Evolutionary conservation across 2,113 vertebrate genomes (phyloP).

Genomic region (Syngnathus scovelli): DNA sequence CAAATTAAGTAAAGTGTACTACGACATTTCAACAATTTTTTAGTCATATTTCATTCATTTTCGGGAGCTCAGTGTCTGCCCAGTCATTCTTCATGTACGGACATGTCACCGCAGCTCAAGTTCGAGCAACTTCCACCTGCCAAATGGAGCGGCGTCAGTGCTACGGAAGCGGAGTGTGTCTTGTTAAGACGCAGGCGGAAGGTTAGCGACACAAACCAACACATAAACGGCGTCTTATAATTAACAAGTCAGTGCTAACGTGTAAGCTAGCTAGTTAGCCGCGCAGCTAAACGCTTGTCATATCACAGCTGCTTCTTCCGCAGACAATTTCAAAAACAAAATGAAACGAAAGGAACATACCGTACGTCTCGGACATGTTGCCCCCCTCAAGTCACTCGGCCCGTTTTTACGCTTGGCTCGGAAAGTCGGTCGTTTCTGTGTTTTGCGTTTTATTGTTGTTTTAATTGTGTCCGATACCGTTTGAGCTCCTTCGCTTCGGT

Average conservation of each 20-base stretch:
- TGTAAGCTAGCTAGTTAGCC: conserved; percentile 29
- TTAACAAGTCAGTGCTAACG: not conserved
- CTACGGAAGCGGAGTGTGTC: conserved; percentile 1
- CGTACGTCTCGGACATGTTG: conserved; percentile 80
- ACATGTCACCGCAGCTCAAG: conserved; percentile 10
- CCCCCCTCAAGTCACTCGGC: conserved; percentile 37
- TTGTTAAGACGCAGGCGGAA: not conserved
- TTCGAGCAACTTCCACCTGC: conserved; percentile 46
- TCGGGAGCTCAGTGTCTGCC: not conserved
- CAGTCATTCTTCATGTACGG: not conserved
- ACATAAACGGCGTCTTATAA: not conserved
- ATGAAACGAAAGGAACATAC: conserved; percentile 45
- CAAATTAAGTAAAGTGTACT: no score
- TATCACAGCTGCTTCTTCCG: conserved; percentile 9
- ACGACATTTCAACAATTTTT: not conserved
- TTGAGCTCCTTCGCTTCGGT: conserved; percentile 29
- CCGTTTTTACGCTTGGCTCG: conserved; percentile 17
- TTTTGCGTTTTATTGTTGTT: not conserved
- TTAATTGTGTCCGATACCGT: conserved; percentile 35
- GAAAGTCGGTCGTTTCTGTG: conserved; percentile 10
- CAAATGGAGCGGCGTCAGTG: conserved; percentile 6
- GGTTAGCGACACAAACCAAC: not conserved
- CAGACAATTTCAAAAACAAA: conserved; percentile 2
- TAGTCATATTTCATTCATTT: not conserved
- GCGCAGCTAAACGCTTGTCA: conserved; percentile 10